Percentiles rank a stretch among this genome's conserved stretches.
These are phyloP conservation scores for Elanus axillaris DNA, from an alignment of 2,113 vertebrate species.

Conservation along the genomic window DNA sequence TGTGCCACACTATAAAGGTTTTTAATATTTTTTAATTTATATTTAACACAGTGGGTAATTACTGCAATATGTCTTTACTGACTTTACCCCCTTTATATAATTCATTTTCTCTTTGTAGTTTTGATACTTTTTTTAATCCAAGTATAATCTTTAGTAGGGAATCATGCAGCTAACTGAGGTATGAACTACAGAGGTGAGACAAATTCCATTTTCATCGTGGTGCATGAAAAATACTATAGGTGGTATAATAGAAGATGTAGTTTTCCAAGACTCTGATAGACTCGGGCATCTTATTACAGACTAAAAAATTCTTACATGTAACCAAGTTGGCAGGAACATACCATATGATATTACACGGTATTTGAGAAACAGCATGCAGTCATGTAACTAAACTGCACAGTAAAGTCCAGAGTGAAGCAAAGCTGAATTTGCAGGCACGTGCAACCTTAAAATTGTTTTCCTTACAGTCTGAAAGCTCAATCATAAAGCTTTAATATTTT, in stretches of 20 bases:
- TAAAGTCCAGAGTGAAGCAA: background rate
- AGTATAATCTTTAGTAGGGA: background rate
- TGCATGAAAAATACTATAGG: background rate
- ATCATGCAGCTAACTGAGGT: background rate
- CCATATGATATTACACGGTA: background rate
- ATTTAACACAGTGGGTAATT: background rate
- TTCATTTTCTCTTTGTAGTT: background rate
- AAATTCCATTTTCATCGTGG: constrained; percentile 10
- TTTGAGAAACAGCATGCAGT: constrained; percentile 19
- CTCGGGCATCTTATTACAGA: background rate
- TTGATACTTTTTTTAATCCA: background rate
- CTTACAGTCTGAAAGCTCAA: constrained; percentile 7
- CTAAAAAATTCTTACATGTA: background rate
- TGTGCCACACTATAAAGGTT: background rate
- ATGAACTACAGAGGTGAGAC: background rate
- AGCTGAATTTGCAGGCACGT: background rate
- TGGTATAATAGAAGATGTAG: background rate
- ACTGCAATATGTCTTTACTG: background rate
- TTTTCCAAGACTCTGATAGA: background rate
- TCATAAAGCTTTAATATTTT: constrained; percentile 2
- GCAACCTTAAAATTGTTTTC: constrained; percentile 9
- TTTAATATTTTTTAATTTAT: background rate
- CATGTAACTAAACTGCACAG: background rate
- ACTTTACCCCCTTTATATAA: background rate
- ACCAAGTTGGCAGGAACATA: background rate